Conservation (phyloP, 1,140 invertebrate genomes). For the Ceratitis capitata region DNA sequence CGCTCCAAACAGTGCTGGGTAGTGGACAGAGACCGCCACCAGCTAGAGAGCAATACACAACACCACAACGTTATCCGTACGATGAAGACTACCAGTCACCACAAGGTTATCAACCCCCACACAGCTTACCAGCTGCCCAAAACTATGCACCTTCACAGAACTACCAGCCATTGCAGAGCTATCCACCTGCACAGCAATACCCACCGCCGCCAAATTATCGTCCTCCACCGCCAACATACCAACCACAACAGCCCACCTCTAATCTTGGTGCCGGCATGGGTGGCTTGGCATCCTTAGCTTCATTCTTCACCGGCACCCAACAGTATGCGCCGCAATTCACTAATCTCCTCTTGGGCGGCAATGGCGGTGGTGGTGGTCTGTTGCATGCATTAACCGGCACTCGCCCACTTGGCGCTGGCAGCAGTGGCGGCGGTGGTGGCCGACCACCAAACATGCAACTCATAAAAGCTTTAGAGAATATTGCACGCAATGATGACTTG, state of each 20-base stretch:
- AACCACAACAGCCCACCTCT: slow-evolving; percentile 12
- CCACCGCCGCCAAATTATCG: slow-evolving; percentile 24
- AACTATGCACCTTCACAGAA: not conserved
- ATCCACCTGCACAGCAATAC: not conserved
- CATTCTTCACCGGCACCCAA: slow-evolving; percentile 53
- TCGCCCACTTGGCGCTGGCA: not conserved
- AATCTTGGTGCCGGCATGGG: not conserved
- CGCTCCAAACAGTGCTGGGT: not conserved
- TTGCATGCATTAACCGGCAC: slow-evolving; percentile 47
- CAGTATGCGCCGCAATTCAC: slow-evolving; percentile 63
- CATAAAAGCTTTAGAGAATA: slow-evolving; percentile 74
- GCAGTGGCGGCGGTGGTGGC: slow-evolving; percentile 42
- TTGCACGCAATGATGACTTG: slow-evolving; percentile 78
- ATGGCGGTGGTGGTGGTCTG: slow-evolving; percentile 44
- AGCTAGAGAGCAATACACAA: not conserved
- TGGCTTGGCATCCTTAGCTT: slow-evolving; percentile 57
- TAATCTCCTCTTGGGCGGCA: slow-evolving; percentile 56
- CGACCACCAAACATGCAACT: slow-evolving; percentile 62
- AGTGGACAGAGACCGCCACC: not conserved
- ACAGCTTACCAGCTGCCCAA: not conserved
- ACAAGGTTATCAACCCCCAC: not conserved
- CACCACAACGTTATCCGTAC: not conserved
- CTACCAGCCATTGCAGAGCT: not conserved
- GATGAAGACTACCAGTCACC: not conserved
- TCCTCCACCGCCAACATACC: slow-evolving; percentile 36